Evolutionary conservation across 1,140 invertebrate species (phyloP).

Genomic region (Octopus sinensis): DNA sequence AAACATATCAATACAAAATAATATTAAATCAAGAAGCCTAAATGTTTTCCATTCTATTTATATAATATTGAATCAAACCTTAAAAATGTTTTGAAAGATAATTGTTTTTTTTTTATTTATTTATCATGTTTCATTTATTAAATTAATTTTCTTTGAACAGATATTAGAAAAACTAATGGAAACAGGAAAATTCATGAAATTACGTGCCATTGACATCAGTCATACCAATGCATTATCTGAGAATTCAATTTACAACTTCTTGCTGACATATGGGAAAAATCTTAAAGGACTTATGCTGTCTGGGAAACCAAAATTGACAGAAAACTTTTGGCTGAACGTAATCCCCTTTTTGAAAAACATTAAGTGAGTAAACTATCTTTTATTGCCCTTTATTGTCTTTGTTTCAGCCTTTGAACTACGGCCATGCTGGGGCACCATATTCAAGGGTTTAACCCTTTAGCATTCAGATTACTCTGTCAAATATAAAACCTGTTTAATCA

Average conservation of each 20-base stretch:
- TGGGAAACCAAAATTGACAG: conserved; percentile 96
- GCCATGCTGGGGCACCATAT: no score
- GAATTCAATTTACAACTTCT: conserved; percentile 85
- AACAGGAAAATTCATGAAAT: conserved; percentile 76
- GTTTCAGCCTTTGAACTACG: no score
- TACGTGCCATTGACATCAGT: conserved; percentile 88
- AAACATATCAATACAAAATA: no score
- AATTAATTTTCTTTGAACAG: conserved; percentile 49
- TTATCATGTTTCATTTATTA: no score
- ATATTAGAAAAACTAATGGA: conserved; percentile 86
- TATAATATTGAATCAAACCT: no score
- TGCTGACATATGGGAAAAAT: conserved; percentile 83
- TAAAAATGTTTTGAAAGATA: no score
- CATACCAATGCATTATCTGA: conserved; percentile 93
- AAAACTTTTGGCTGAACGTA: conserved; percentile 92
- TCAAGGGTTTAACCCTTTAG: no score
- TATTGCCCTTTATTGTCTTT: not conserved
- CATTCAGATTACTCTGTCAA: no score
- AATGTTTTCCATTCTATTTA: no score
- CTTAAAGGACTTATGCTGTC: conserved; percentile 82
- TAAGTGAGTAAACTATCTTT: conserved; percentile 65
- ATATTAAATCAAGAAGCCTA: no score
- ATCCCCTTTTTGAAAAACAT: conserved; percentile 85
- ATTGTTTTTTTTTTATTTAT: no score
- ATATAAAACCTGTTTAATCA: no score